Percentiles rank a stretch among this genome's conserved stretches.
These are phyloP conservation scores for Shargacucullia verbasci DNA, from an alignment of 2,888 invertebrate species.

Conservation along the genomic window DNA sequence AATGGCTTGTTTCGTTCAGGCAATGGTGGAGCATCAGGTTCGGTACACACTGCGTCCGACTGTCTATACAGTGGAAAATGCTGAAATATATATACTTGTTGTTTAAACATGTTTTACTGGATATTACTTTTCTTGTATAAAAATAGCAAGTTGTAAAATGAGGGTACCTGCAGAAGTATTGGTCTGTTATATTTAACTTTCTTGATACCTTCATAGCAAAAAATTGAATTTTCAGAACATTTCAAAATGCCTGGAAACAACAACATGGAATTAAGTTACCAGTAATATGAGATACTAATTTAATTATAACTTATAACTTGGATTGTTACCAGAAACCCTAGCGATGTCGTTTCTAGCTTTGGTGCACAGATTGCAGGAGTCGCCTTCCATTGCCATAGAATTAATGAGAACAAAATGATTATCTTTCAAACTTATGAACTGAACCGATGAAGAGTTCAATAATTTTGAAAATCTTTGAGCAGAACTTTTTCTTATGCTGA, in stretches of 20 bases:
- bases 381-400: conserved; percentile 99
- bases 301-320: background rate
- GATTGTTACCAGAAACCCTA: conserved; percentile 89
- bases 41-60: conserved; percentile 95
- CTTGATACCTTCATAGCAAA: conserved; percentile 71
- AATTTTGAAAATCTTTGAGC: conserved; percentile 91
- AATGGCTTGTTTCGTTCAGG: conserved; percentile 92
- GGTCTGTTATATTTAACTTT: conserved; percentile 92
- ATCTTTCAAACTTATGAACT: conserved; percentile 91
- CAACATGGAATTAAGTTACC: background rate
- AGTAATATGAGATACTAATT: background rate
- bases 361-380: conserved; percentile 95
- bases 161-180: conserved; percentile 92
- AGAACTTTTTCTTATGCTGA: conserved; percentile 87
- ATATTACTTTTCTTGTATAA: background rate
- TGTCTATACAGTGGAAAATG: conserved; percentile 97
- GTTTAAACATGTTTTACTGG: background rate
- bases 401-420: conserved; percentile 97
- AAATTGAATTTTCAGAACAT: conserved; percentile 65
- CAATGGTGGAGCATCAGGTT: conserved; percentile 93
- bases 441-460: conserved; percentile 93
- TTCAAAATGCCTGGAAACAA: conserved; percentile 71
- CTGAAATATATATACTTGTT: conserved; percentile 90
- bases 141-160: background rate
- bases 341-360: conserved; percentile 91